Conservation (phyloP, 2,888 invertebrate genomes). For the Balanococcus diminutus region DNA sequence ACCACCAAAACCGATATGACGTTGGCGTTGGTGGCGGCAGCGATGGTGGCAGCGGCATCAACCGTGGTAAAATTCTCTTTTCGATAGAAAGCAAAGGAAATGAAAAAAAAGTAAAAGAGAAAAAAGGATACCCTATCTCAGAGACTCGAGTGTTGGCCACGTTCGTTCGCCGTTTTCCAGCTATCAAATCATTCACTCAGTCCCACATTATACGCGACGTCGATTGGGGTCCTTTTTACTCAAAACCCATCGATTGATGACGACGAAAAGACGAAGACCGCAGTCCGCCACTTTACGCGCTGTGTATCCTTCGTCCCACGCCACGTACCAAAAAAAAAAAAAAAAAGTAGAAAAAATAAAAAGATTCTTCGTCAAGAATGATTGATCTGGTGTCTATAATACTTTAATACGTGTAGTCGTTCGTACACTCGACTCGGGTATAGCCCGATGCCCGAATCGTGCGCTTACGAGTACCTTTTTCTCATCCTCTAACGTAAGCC, state of each 20-base stretch:
- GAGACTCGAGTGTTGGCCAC: background rate
- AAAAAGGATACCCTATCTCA: background rate
- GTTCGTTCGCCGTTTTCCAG: background rate
- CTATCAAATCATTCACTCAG: background rate
- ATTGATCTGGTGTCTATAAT: constrained; percentile 1
- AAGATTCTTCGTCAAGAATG: background rate
- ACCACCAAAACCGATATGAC: too few species aligned
- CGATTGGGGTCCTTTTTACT: too few species aligned
- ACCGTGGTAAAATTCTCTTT: background rate
- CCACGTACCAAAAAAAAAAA: background rate
- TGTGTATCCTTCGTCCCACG: background rate
- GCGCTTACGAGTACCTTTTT: background rate
- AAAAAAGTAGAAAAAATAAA: background rate
- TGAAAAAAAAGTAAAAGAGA: too few species aligned
- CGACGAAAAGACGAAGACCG: background rate
- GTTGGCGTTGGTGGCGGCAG: too few species aligned
- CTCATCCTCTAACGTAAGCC: background rate
- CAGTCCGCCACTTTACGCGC: background rate
- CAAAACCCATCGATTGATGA: constrained; percentile 7
- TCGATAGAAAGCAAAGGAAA: background rate
- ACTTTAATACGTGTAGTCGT: constrained; percentile 12
- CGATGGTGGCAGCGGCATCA: too few species aligned
- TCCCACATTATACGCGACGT: background rate
- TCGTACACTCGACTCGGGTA: background rate
- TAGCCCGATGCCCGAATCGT: too few species aligned